phyloP scores from a whole-genome alignment of 2,888 invertebrate species.

The Apodemia duryi region DNA sequence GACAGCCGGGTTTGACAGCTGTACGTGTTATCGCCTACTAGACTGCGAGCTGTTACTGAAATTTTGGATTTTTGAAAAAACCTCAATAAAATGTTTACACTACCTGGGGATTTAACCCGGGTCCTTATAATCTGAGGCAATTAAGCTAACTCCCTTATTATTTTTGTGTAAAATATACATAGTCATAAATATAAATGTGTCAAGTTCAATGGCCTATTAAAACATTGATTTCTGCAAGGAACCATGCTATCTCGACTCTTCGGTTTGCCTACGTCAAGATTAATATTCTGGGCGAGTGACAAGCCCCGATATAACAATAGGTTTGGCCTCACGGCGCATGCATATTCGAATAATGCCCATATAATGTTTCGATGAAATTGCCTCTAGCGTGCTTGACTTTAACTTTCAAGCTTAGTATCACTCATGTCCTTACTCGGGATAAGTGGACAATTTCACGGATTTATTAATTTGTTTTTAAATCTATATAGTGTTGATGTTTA shows the following conservation, averaged over 20 bases:
- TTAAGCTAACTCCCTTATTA: not conserved
- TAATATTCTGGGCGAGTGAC: constrained; percentile 72
- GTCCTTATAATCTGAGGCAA: not conserved
- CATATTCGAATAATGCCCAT: constrained; percentile 77
- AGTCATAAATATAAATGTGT: not conserved
- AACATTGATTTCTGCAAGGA: constrained; percentile 44
- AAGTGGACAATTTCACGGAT: constrained; percentile 27
- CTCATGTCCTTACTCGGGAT: constrained; percentile 54
- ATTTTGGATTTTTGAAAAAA: no score
- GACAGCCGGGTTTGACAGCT: no score
- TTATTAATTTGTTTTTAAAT: not conserved
- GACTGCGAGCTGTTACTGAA: no score
- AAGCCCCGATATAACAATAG: constrained; percentile 66
- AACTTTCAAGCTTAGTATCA: constrained; percentile 58
- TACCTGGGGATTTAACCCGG: no score
- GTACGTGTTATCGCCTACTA: no score
- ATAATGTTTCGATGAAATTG: constrained; percentile 70
- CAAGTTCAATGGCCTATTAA: constrained; percentile 61
- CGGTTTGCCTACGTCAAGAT: constrained; percentile 60
- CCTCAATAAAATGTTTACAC: no score
- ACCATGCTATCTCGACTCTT: constrained; percentile 44
- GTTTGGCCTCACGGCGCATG: constrained; percentile 66
- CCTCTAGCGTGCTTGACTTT: constrained; percentile 45
- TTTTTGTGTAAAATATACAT: no score
- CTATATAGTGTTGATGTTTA: not conserved